phyloP scores from a whole-genome alignment of 2,113 vertebrate genomes.

The Astur gentilis region DNA sequence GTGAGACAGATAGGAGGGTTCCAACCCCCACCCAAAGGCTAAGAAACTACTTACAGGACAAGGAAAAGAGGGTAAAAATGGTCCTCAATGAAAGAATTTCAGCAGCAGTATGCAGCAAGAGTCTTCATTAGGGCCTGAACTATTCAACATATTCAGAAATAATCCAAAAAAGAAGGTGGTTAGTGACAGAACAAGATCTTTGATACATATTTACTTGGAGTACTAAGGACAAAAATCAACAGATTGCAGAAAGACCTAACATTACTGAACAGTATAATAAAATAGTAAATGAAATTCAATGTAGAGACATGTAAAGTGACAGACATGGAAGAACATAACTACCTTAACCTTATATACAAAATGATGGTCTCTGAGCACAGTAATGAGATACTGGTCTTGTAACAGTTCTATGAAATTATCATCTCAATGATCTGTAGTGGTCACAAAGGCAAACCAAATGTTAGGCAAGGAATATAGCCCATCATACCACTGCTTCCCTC shows the following conservation, averaged over 20 bases:
- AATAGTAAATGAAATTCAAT: not conserved
- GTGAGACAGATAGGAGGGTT: not conserved
- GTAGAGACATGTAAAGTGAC: not conserved
- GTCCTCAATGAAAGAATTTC: not conserved
- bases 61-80: not conserved
- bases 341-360: not conserved
- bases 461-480: not conserved
- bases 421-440: not conserved
- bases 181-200: not conserved
- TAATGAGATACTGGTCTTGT: not conserved
- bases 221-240: not conserved
- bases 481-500: not conserved
- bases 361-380: not conserved
- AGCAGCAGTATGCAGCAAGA: not conserved
- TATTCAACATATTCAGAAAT: not conserved
- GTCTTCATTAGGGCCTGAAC: not conserved
- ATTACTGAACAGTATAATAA: not conserved
- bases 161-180: not conserved
- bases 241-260: not conserved
- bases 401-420: not conserved
- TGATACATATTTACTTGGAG: not conserved
- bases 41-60: not conserved
- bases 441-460: not conserved
- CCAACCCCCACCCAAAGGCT: not conserved
- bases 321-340: not conserved